Conservation (phyloP, 2,113 vertebrate species). For the pig (Sus scrofa) region T2T-Sscrofa CM000815.6:92558501-92559000, state of each 20-base stretch:
- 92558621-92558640: not conserved
- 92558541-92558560: not conserved
- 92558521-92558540: not conserved
- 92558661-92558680: not conserved
- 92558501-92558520: not conserved
- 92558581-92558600: not conserved
- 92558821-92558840: not conserved
- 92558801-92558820: not conserved
- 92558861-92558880: not conserved
- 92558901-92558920: not conserved
- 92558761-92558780: not conserved
- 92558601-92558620: not conserved
- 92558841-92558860: not conserved
- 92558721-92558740: not conserved
- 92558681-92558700: not conserved
- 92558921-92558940: not conserved
- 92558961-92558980: slow-evolving; percentile 39
- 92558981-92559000: not conserved
- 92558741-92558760: not conserved
- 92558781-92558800: not conserved
- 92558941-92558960: slow-evolving; percentile 72
- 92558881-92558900: not conserved
- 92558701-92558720: not conserved
- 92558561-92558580: not conserved
- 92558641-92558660: not conserved